A percentile compares a stretch with the other conserved stretches of the same genome.
phyloP scores from a whole-genome alignment of 37 sponge, comb jelly and placozoan species.

The Axinella damicornis region DNA sequence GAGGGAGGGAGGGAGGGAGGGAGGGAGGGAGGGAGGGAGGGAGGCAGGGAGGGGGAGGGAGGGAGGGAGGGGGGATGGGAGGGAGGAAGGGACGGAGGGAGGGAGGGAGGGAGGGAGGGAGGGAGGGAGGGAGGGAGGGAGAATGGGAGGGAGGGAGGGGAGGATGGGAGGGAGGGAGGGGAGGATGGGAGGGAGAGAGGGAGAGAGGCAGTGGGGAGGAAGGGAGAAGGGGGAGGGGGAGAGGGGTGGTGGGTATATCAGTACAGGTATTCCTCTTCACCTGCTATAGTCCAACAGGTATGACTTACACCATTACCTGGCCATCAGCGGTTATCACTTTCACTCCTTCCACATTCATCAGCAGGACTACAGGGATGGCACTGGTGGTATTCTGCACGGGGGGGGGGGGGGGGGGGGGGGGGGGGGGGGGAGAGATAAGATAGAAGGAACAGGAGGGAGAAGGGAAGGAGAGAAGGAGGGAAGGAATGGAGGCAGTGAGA shows the following conservation, averaged over 20 bases:
- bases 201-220: background rate
- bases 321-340: slow-evolving; percentile 52
- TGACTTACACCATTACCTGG: background rate
- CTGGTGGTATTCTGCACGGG: background rate
- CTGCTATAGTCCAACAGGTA: too few relatives aligned
- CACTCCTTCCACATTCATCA: slow-evolving; percentile 47
- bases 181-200: slow-evolving; percentile 7
- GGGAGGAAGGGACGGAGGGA: slow-evolving; percentile 63
- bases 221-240: too few relatives aligned
- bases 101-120: background rate
- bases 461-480: too few relatives aligned
- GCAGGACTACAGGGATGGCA: slow-evolving; percentile 2
- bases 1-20: background rate
- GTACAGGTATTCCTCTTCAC: too few relatives aligned
- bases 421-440: too few relatives aligned
- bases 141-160: background rate
- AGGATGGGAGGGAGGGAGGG: too few relatives aligned
- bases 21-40: background rate
- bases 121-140: background rate
- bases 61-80: background rate
- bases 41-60: background rate
- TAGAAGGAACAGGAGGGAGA: background rate
- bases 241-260: too few relatives aligned
- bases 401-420: background rate
- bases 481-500: too few relatives aligned